Evolutionary conservation across 2,888 invertebrate species (phyloP), one percentile per base, ranked within the genome.

Genomic region (Polymixis lichenea): DNA sequence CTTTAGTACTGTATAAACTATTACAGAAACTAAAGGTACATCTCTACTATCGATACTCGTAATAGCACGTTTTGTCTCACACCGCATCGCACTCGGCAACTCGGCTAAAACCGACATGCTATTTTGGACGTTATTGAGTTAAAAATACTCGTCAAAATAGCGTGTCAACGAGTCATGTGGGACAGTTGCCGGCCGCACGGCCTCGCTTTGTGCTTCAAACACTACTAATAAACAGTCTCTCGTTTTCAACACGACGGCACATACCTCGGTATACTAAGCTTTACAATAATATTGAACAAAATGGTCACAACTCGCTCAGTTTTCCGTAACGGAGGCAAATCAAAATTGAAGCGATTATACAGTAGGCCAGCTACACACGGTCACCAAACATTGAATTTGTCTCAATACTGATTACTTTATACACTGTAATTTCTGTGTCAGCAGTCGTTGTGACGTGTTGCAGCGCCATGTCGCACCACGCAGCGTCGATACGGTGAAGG

Each of bases 201-300:
- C 85, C 78, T 78, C 78, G 82, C 81, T 89, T 93, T 93, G 93
- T 93, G 93, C 93, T 87, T 84, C 90, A 91, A 91, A 89, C 89
- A 88, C 90, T 91, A 91, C 86, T 66, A 90, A 87, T 91, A 91
- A 91, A 92, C 93, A 94, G 93, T 94, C 94, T 94, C 91, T 91
- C 89, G 83, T 88, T 90, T 90, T 82, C 89, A 80, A 86, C 88
- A 86, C 84, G 85, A 85, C 88, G 86, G 85, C 84, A 85, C 88
- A 86, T 87, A 87, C 88, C 85, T 87, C 86, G 89, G 79, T 81
- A 82, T 67, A 89, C 89, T 81, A 88, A 88, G 87, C 88, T 88
- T 87, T 87, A 89, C 83, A 86, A 83, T 83, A 87, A 84, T 74
- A 77, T 82, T 81, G 80, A 77, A 85, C 82, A 78, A 86, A 84